These are phyloP conservation scores for Notocelia uddmanniana DNA, from an alignment of 2,888 invertebrate genomes.

Conservation along the genomic window DNA sequence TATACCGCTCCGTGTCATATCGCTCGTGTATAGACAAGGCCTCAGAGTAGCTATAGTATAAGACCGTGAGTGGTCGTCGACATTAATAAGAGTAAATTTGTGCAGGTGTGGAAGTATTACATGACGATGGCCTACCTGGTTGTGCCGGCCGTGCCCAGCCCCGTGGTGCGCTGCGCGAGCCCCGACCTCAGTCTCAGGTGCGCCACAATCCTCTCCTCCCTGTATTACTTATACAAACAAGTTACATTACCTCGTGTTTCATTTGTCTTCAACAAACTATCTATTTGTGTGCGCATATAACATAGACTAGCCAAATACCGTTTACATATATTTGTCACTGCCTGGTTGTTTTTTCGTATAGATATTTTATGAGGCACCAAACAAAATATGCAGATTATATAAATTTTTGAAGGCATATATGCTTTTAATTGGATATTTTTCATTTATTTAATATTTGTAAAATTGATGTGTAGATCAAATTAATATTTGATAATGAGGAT, in stretches of 20 bases:
- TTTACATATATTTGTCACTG: conserved; percentile 11
- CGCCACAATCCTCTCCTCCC: conserved; percentile 39
- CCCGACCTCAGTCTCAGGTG: conserved; percentile 97
- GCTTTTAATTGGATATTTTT: not conserved
- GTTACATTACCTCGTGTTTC: not conserved
- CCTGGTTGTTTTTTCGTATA: not conserved
- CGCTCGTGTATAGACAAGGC: no score
- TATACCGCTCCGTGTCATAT: not conserved
- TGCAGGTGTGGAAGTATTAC: conserved; percentile 97
- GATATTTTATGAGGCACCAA: not conserved
- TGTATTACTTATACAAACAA: not conserved
- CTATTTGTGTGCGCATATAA: conserved; percentile 49
- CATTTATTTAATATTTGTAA: not conserved
- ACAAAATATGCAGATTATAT: conserved; percentile 10
- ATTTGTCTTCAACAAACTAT: conserved; percentile 26
- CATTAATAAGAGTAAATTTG: not conserved
- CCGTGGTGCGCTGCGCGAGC: conserved; percentile 95
- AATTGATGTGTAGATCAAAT: not conserved
- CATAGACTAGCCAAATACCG: conserved; percentile 22
- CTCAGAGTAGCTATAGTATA: no score
- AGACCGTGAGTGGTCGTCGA: not conserved
- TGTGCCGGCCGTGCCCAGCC: conserved; percentile 95
- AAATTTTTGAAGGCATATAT: not conserved
- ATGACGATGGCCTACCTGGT: conserved; percentile 98
- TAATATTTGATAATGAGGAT: not conserved